Percentiles rank a stretch among this genome's conserved stretches.
phyloP scores from a whole-genome alignment of 2,888 invertebrate genomes.

The Actias luna region DNA sequence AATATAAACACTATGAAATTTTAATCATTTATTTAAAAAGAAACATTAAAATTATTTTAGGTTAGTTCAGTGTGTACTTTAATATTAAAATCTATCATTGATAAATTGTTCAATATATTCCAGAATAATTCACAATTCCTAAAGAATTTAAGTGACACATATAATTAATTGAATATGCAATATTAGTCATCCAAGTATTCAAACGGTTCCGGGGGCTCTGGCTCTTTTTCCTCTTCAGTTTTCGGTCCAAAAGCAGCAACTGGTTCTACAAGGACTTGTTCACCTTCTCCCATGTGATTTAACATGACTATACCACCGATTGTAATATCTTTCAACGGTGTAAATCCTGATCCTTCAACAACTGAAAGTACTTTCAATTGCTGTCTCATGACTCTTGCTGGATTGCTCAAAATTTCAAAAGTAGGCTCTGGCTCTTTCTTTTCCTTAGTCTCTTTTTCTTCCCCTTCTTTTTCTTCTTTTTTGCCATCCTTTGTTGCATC shows the following conservation, averaged over 20 bases:
- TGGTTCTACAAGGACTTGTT: conserved; percentile 94
- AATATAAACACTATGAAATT: conserved; percentile 12
- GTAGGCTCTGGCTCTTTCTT: conserved; percentile 95
- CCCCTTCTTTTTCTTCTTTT: conserved; percentile 75
- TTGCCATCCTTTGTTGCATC: conserved; percentile 72
- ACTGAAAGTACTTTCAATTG: conserved; percentile 91
- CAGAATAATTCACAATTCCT: conserved; percentile 36
- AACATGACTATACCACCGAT: conserved; percentile 99
- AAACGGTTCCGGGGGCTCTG: conserved; percentile 98
- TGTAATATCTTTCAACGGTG: conserved; percentile 93
- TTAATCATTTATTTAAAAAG: conserved; percentile 41
- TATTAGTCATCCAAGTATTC: conserved; percentile 94
- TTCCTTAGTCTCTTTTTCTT: conserved; percentile 72
- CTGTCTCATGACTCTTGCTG: conserved; percentile 96
- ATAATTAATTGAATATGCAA: conserved; percentile 45
- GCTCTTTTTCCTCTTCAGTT: conserved; percentile 97
- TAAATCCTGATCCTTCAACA: conserved; percentile 90
- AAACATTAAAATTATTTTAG: conserved; percentile 52
- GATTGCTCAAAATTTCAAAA: conserved; percentile 96
- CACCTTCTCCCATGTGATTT: conserved; percentile 90
- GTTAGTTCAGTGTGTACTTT: conserved; percentile 56
- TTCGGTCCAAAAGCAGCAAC: conserved; percentile 95
- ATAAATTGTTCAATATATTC: conserved; percentile 58
- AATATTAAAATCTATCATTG: conserved; percentile 50
- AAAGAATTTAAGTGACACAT: conserved; percentile 28